A percentile compares a stretch with the other conserved stretches of the same genome.
Evolutionary conservation across 1,140 invertebrate species (phyloP).

Genomic region (Schlechtendalia chinensis): DNA sequence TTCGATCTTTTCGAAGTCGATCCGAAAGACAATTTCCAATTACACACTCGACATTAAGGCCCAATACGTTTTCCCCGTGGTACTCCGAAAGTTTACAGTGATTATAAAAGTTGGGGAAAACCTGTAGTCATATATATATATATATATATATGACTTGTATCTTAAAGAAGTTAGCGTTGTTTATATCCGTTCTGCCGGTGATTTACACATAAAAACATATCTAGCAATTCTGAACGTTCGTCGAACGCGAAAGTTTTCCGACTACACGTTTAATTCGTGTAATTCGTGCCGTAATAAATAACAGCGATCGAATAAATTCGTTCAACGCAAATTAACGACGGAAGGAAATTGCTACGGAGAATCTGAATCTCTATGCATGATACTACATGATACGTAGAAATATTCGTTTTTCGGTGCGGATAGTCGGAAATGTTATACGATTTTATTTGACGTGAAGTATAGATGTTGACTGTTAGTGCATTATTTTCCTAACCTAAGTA

Average conservation of each 20-base stretch:
- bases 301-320: not conserved
- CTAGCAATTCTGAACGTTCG: conserved; percentile 3
- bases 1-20: not conserved
- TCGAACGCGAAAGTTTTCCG: not conserved
- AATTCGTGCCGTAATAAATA: conserved; percentile 4
- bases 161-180: conserved; percentile 6
- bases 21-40: conserved; percentile 20
- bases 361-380: too few species aligned
- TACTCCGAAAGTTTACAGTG: conserved; percentile 25
- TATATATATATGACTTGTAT: not conserved
- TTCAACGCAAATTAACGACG: not conserved
- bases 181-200: not conserved
- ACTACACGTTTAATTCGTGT: not conserved
- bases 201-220: conserved; percentile 1
- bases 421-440: too few species aligned
- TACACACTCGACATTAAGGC: conserved; percentile 16
- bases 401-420: too few species aligned
- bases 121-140: not conserved
- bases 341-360: too few species aligned
- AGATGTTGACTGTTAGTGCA: too few species aligned
- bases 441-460: too few species aligned
- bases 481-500: too few species aligned
- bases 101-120: conserved; percentile 32
- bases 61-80: not conserved
- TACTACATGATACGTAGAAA: too few species aligned